Base-by-base conservation (phyloP, 2,113 vertebrate species). In the Calidris pygmaea region DNA sequence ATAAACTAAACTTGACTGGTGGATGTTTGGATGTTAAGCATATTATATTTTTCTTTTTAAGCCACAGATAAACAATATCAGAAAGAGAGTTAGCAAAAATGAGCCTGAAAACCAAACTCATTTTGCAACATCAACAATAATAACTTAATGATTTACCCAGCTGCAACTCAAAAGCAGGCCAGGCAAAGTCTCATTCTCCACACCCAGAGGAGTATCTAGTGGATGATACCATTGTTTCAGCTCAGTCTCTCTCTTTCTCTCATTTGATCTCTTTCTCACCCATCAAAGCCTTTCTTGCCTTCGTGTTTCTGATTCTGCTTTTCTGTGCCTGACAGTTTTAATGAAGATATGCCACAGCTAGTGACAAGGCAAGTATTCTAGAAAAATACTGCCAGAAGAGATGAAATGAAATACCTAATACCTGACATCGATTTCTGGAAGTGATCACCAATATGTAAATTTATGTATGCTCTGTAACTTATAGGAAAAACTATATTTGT, bases 251-350 rank as follows among this genome's bases (percentile, higher is more conserved):
- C 20, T 65, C 83, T 55, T 43, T 63, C 43, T 85, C 65, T 77
- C 17, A 43, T 22, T 67, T 50, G 56, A 47, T 52, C 43, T 85
- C n/a, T 43, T 74, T 77, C 60, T 96, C 7, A 1, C 39, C 27
- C 24, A 81, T 80, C 65, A 96, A 85, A 90, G 52, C 20, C 92
- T 90, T 89, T 60, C 37, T 87, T 85, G 60, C 43, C 47, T 96
- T 86, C 27, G 2, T 60, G 50, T 87, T 91, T 95, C 80, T 53
- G 53, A 82, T 72, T 90, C 39, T 81, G 53, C 34, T 75, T 87
- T 92, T 86, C 65, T 79, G 41, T 87, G 73, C 45, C 53, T 87
- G 66, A 82, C 86, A 95, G 73, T 37, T 92, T 53, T 89, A 92
- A 90, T 87, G 80, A 95, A 93, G 83, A 68, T 72, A 78, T 50